These are phyloP conservation scores for Tringa solitaria DNA, from an alignment of 2,113 vertebrate species.

Conservation along the genomic window DNA sequence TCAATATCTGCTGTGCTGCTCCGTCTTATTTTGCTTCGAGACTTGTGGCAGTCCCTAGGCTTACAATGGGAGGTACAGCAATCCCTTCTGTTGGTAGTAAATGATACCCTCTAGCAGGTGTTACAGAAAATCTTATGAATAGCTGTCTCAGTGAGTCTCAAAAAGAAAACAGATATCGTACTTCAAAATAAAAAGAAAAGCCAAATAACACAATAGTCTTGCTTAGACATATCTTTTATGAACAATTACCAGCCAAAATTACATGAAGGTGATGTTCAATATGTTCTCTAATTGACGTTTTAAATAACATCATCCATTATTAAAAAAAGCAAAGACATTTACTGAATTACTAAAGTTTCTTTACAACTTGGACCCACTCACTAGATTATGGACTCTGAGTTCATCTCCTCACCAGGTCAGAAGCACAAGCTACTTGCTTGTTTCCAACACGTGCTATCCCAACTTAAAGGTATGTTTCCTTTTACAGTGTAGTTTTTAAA, in stretches of 20 bases:
- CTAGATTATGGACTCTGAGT: neutral
- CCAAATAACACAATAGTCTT: neutral
- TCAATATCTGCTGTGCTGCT: neutral
- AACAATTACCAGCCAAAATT: neutral
- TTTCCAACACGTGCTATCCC: neutral
- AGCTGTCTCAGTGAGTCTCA: neutral
- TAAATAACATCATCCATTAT: neutral
- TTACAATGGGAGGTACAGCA: neutral
- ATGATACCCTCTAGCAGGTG: neutral
- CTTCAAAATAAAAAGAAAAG: neutral
- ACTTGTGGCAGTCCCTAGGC: neutral
- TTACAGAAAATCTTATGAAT: neutral
- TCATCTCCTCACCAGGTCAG: neutral
- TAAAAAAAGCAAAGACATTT: neutral
- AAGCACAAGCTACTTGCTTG: neutral
- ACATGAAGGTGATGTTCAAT: neutral
- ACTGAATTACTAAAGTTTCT: neutral
- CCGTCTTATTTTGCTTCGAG: neutral
- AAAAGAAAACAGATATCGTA: neutral
- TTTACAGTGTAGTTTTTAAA: neutral
- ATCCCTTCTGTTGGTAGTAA: neutral
- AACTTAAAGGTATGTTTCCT: neutral
- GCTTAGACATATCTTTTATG: neutral
- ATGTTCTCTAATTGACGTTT: neutral
- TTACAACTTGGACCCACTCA: neutral